Evolutionary conservation across 2,888 invertebrate species (phyloP), one percentile per base, ranked within the genome.

Genomic region (Drosophila merina): DNA sequence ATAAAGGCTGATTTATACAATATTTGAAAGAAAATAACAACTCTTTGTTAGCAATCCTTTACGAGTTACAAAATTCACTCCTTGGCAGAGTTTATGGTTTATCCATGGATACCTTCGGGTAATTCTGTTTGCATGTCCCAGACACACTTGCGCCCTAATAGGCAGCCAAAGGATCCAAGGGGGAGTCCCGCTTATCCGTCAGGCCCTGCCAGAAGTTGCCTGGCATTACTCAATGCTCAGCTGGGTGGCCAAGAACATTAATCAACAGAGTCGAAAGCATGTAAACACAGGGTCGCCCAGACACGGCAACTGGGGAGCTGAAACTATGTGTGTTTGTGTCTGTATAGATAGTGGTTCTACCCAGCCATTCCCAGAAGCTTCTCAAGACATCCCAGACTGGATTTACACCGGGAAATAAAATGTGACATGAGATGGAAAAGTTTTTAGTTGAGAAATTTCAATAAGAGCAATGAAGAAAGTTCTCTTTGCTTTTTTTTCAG

Each of bases 261-360:
- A 83, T 80, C 77, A 82, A 73, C 63, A 66, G 63, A 85, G 68
- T 70, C 71, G 68, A 76, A 62, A 28, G 76, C 84, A 75, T 68
- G 75, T 76, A 77, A 72, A 76, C 70, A 74, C 55, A 68, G 66
- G 58, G 56, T 67, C 47, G 48, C 45, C 52, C 48, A 45, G 28
- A 36, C 47, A 50, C 7, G 14, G 25, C 38, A 52, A 31, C 63
- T 42, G 26, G 38, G 40, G 36, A 47, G 45, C 30, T 28, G 20
- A 12, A 51, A 56, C 63, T 63, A 31, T 30, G 31, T 33, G 25
- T 56, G 48, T 33, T 28, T 26, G 48, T 54, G 57, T 10, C 40
- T 26, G 54, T 51, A 47, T 56, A 50, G 58, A 44, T 40, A 20
- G 40, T 3, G 10, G 10, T 2, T 44, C 31, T 48, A 51, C 59